Evolutionary conservation across 2,888 invertebrate species (phyloP).

Genomic region (Branchipolynoe longqiensis): DNA sequence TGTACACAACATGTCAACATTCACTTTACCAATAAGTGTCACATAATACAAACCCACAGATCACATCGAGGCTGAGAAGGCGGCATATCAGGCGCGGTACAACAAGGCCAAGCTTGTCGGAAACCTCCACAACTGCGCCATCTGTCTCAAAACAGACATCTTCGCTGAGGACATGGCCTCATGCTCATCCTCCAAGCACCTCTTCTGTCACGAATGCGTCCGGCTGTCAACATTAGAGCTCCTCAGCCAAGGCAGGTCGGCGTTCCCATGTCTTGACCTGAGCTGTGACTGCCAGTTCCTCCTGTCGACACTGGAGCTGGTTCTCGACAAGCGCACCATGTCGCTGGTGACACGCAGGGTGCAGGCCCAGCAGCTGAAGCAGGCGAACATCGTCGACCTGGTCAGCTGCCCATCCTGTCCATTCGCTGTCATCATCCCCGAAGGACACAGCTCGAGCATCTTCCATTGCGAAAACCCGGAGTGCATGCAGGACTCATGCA

Average conservation of each 20-base stretch:
- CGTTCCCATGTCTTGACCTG: slow-evolving; percentile 83
- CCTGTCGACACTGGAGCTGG: slow-evolving; percentile 78
- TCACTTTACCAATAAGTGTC: too few species aligned
- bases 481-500: slow-evolving; percentile 85
- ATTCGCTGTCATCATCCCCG: slow-evolving; percentile 83
- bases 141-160: slow-evolving; percentile 85
- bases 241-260: slow-evolving; percentile 73
- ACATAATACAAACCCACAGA: too few species aligned
- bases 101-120: slow-evolving; percentile 79
- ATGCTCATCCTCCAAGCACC: slow-evolving; percentile 76
- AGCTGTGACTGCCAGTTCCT: slow-evolving; percentile 77
- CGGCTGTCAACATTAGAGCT: slow-evolving; percentile 72
- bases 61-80: slow-evolving; percentile 15
- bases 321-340: slow-evolving; percentile 83
- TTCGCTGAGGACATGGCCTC: slow-evolving; percentile 80
- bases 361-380: slow-evolving; percentile 83
- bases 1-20: too few species aligned
- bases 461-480: slow-evolving; percentile 85
- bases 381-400: slow-evolving; percentile 84
- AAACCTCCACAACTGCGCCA: slow-evolving; percentile 83
- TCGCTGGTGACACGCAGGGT: slow-evolving; percentile 83
- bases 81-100: slow-evolving; percentile 57
- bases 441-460: slow-evolving; percentile 78
- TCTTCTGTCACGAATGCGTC: slow-evolving; percentile 79
- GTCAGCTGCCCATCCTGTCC: slow-evolving; percentile 85